Percentiles rank a stretch among this genome's conserved stretches.
Conservation (phyloP, 2,113 vertebrate species). For the Larimichthys crocea region DNA sequence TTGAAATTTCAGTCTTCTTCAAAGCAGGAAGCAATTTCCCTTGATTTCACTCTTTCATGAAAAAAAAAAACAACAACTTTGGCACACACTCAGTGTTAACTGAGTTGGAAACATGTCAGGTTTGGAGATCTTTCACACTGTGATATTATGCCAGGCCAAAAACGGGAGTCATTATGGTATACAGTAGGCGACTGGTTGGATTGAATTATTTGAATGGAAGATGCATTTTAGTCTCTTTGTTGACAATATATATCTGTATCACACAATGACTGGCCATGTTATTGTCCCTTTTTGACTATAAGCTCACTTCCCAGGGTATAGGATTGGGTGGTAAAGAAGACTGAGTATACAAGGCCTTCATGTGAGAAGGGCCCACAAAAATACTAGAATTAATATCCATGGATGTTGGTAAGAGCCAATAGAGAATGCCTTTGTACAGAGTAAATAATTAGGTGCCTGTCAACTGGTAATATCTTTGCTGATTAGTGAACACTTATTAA, state of each 20-base stretch:
- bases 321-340: too few species aligned
- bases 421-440: too few species aligned
- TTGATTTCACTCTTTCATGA: conserved; percentile 52
- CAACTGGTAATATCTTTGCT: too few species aligned
- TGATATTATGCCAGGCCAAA: conserved; percentile 5
- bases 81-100: conserved; percentile 36
- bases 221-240: conserved; percentile 8
- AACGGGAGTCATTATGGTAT: conserved; percentile 6
- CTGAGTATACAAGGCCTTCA: too few species aligned
- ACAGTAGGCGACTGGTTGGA: background rate
- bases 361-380: too few species aligned
- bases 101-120: background rate
- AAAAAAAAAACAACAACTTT: conserved; percentile 7
- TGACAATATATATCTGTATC: background rate
- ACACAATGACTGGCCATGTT: background rate
- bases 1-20: conserved; percentile 45
- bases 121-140: conserved; percentile 2
- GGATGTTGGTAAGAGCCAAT: too few species aligned
- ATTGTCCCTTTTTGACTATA: background rate
- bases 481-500: too few species aligned
- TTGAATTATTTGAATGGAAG: background rate
- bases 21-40: conserved; percentile 77
- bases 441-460: too few species aligned
- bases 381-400: too few species aligned
- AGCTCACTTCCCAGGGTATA: background rate